Evolutionary conservation across 2,888 invertebrate genomes (phyloP), one percentile per base, ranked within the genome.

Genomic region (Stenodema calcarata): DNA sequence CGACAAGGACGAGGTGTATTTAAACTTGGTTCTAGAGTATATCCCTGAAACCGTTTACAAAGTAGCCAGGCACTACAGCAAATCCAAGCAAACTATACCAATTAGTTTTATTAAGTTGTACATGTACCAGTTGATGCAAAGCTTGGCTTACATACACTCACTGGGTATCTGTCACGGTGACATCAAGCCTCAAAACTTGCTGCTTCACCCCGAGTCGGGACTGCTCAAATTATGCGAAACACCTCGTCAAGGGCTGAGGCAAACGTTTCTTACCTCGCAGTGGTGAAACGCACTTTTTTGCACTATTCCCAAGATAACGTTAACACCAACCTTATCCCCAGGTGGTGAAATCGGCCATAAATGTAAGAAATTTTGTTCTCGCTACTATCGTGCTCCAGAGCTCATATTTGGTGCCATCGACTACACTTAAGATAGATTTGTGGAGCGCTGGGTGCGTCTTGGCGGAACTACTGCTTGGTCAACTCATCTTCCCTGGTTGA

Each of bases 41-140:
- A 99, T 99, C 93, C 99, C 99, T 89, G 99, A 99, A 95, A 99
- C 99, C 91, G 99, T 99, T 93, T 99, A 99, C 94, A 97, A 99
- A 95, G 99, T 99, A 91, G 98, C 99, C 91, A 95, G 99, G 93
- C 98, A 99, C 93, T 99, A 99, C 95, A 98, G 97, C 94, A 99
- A 99, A 95, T 97, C 97, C 92, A 98, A 99, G 94, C 98, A 99
- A 94, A 98, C 98, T 92, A 99, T 99, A 95, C 99, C 99, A 91
- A 97, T 98, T 94, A 96, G 98, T 94, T 99, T 97, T 95, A 99
- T 99, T 93, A 99, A 99, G 97, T 95, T 99, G 92, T 99, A 99
- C 93, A 99, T 99, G 98, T 99, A 99, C 94, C 99, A 99, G 94
- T 94, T 99, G 94, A 99, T 99, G 94, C 95, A 99, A 92, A 98